Conservation (phyloP, 2,797 vertebrate species). For the Odontamblyopus lacepedii region DNA sequence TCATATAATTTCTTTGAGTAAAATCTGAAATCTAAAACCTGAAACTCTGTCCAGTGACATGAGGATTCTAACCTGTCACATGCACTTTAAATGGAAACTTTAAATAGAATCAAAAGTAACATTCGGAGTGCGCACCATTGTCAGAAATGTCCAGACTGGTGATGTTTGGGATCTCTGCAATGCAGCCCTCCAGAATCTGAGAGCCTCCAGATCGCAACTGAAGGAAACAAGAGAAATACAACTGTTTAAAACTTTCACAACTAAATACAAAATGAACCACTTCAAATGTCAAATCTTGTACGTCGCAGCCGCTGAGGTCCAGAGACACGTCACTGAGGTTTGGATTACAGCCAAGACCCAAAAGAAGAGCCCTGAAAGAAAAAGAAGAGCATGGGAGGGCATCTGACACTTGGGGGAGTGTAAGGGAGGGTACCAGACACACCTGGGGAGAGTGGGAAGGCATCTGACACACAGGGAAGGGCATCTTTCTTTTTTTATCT, state of each 20-base stretch:
- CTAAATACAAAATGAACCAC: neutral
- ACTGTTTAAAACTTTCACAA: neutral
- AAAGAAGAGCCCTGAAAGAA: conserved; percentile 83
- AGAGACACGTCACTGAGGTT: conserved; percentile 91
- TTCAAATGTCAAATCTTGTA: conserved; percentile 54
- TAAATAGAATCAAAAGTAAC: no score
- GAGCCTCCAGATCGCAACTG: conserved; percentile 93
- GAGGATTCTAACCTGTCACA: no score
- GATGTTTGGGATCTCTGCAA: conserved; percentile 96
- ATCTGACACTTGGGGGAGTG: conserved; percentile 29
- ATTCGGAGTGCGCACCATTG: conserved; percentile 71
- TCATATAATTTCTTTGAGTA: no score
- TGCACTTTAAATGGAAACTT: no score
- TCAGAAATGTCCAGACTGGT: conserved; percentile 95
- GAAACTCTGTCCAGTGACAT: no score
- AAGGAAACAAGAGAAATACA: neutral
- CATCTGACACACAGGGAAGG: neutral
- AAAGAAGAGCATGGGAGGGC: neutral
- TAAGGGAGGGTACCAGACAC: no score
- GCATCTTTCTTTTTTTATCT: no score
- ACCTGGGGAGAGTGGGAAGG: no score
- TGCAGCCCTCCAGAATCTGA: conserved; percentile 95
- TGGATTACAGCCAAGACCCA: conserved; percentile 93
- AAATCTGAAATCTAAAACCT: no score
- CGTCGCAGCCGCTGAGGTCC: conserved; percentile 96